Evolutionary conservation across 2,797 vertebrate genomes (phyloP).

Genomic region (Xiphophorus birchmanni): DNA sequence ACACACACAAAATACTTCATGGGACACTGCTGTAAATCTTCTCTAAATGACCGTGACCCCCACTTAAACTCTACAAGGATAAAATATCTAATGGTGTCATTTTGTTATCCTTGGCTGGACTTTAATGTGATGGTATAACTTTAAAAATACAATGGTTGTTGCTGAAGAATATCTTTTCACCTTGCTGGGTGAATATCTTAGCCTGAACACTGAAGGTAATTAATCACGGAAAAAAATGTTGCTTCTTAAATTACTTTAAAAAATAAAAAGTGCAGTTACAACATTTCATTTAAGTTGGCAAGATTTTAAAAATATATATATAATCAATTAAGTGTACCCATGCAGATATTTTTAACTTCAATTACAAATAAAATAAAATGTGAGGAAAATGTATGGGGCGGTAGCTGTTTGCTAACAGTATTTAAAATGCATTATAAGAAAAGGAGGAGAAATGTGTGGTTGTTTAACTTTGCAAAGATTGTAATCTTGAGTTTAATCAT

Average conservation of each 20-base stretch:
- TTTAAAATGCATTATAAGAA: background rate
- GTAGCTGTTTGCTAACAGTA: background rate
- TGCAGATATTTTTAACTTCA: background rate
- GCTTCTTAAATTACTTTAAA: background rate
- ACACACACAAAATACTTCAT: background rate
- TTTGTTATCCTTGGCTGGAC: background rate
- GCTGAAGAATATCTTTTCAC: background rate
- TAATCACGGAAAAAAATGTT: background rate
- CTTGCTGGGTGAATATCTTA: background rate
- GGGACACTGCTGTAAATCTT: background rate
- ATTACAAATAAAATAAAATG: background rate
- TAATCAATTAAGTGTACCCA: background rate
- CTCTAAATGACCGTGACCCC: background rate
- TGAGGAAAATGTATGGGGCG: background rate
- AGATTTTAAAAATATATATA: background rate
- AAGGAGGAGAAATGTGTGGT: background rate
- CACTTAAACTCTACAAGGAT: background rate
- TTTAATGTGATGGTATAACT: background rate
- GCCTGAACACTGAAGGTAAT: background rate
- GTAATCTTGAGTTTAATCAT: background rate
- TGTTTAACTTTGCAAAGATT: background rate
- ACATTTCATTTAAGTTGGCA: background rate
- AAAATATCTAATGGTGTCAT: too few species aligned
- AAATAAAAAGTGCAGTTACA: background rate
- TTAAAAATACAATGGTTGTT: background rate